Base-by-base conservation (phyloP, 2,113 vertebrate genomes). In the Paramisgurnus dabryanus region DNA sequence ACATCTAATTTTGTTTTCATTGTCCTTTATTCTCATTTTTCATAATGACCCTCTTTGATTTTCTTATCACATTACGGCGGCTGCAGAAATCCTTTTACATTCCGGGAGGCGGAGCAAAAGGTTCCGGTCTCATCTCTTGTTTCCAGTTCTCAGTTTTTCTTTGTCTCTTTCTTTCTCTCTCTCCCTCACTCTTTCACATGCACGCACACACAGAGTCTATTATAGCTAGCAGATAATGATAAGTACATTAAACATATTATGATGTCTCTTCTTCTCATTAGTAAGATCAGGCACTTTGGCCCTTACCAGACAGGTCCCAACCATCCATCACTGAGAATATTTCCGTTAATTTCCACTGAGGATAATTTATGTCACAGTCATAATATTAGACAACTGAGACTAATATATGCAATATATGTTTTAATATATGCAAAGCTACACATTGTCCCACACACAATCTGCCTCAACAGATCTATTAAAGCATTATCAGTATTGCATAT, bases 21-120 rank as follows among this genome's bases (percentile, higher is more conserved):
- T 64, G 72, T 75, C 58, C 58, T 75, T 75, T 75, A 22, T 75
- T 75, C 58, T 49, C 43, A 39, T 64, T 64, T 64, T 49, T 75
- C 43, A 75, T 75, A 64, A 75, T 64, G 72, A 49, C 43, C 58
- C 58, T 64, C 58, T 75, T 49, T 64, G 58, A 64, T 64, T 75
- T 75, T 75, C 58, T 75, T 49, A 75, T 75, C 72, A 49, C 58
- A 63, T 63, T 49, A 47, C 72, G 63, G 72, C 22, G 12, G 43
- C 58, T 49, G 43, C 72, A 34, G 18, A 75, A 75, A 64, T 75
- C 43, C 72, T 43, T 75, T 12, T 9, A 64, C 9, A 1, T 75
- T 64, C 58, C 17, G 58, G 43, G 72, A 75, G 72, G 58, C 7
- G 13, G 22, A 75, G 41, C 13, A 61, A 75, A 73, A 60, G 55